Conservation (phyloP, 2,888 invertebrate species). For the Matsumyia berberina region DNA sequence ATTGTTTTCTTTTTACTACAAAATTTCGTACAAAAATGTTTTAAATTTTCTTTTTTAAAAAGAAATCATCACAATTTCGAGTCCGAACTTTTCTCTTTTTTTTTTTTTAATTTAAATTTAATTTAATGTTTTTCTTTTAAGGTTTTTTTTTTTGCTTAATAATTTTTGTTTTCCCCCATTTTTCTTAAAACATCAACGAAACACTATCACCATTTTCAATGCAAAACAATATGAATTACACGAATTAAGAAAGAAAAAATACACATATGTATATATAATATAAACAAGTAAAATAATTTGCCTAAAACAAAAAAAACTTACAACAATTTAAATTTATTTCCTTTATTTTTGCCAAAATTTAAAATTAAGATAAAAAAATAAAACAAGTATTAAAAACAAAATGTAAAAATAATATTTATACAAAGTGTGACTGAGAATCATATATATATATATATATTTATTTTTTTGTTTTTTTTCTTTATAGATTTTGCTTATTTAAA, state of each 20-base stretch:
- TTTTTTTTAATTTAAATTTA: constrained; percentile 28
- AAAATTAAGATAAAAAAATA: constrained; percentile 44
- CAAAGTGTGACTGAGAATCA: constrained; percentile 50
- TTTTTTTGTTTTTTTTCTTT: constrained; percentile 23
- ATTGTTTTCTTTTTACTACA: constrained; percentile 46
- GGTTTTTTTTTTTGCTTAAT: constrained; percentile 34
- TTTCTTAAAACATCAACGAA: constrained; percentile 45
- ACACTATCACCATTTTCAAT: constrained; percentile 71
- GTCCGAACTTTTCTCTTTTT: constrained; percentile 56
- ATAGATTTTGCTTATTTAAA: background rate
- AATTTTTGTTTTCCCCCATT: constrained; percentile 11
- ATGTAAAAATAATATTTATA: constrained; percentile 55
- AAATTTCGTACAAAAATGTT: constrained; percentile 73
- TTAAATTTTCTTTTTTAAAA: constrained; percentile 67
- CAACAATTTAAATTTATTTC: constrained; percentile 33
- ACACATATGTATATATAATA: constrained; percentile 50
- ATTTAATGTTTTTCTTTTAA: constrained; percentile 22
- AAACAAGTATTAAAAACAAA: constrained; percentile 43
- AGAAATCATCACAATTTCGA: constrained; percentile 76
- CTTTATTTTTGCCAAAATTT: constrained; percentile 49
- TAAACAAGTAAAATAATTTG: constrained; percentile 69
- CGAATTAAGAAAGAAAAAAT: constrained; percentile 51
- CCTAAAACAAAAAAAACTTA: constrained; percentile 70
- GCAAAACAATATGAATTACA: constrained; percentile 62
- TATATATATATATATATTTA: background rate